Conservation (phyloP, 2,113 vertebrate genomes). For the Lamprotornis superbus region DNA sequence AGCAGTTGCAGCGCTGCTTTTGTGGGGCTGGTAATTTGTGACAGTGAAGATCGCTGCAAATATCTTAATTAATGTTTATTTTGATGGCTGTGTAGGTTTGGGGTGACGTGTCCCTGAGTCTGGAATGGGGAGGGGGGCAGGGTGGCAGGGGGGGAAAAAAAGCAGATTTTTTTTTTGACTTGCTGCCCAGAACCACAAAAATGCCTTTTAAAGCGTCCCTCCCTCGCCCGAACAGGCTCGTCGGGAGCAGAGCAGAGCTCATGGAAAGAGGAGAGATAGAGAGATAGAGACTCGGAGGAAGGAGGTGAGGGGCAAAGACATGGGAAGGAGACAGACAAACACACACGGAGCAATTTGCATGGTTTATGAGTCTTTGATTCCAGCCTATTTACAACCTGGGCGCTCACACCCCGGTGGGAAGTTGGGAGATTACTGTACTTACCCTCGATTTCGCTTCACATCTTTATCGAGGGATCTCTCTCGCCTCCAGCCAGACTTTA, state of each 20-base stretch:
- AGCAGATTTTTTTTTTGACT: conserved; percentile 21
- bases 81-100: conserved; percentile 55
- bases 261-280: conserved; percentile 48
- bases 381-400: conserved; percentile 43
- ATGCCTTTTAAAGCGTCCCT: conserved; percentile 53
- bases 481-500: conserved; percentile 47
- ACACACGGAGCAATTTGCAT: conserved; percentile 57
- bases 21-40: conserved; percentile 60
- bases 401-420: conserved; percentile 60
- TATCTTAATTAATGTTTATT: conserved; percentile 68
- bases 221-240: conserved; percentile 53
- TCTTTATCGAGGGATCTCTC: conserved; percentile 61
- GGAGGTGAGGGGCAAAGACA: conserved; percentile 50
- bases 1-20: conserved; percentile 11
- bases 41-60: conserved; percentile 31
- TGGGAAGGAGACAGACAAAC: conserved; percentile 61
- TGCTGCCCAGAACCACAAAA: conserved; percentile 65
- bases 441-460: conserved; percentile 25
- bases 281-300: conserved; percentile 51
- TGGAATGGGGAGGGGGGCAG: background rate
- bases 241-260: conserved; percentile 13
- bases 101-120: conserved; percentile 52
- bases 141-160: background rate
- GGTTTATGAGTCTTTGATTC: conserved; percentile 67
- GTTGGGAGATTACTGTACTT: conserved; percentile 50